These are phyloP conservation scores for Aphelenchoides avenae DNA, from an alignment of 1,140 invertebrate species.

Conservation along the genomic window DNA sequence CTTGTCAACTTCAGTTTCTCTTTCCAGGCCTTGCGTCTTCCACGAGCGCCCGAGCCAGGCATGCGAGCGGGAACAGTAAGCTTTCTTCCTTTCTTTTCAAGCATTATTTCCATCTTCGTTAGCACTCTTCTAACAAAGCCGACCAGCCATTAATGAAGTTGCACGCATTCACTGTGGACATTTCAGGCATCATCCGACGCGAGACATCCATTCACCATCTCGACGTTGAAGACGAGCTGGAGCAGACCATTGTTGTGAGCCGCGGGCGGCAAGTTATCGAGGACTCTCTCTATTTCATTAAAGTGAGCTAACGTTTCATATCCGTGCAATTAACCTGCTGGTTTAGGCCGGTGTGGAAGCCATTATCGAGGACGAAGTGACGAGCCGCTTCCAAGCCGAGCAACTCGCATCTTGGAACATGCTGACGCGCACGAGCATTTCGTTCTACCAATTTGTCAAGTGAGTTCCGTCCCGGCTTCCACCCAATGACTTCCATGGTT, in stretches of 20 bases:
- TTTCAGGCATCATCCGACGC: conserved; percentile 29
- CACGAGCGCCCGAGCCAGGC: conserved; percentile 19
- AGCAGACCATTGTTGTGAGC: conserved; percentile 18
- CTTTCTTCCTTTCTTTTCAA: too few species aligned
- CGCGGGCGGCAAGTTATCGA: conserved; percentile 32
- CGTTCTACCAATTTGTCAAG: conserved; percentile 48
- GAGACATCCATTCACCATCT: conserved; percentile 26
- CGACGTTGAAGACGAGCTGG: conserved; percentile 29
- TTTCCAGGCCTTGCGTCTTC: conserved; percentile 25
- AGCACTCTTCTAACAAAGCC: too few species aligned
- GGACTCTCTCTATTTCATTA: conserved; percentile 32
- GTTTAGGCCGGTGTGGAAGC: conserved; percentile 53
- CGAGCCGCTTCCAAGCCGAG: conserved; percentile 56
- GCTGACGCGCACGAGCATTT: conserved; percentile 51
- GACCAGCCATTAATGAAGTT: not conserved
- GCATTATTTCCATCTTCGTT: too few species aligned
- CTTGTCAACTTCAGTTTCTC: conserved; percentile 5
- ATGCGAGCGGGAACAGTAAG: conserved; percentile 30
- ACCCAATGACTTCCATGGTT: too few species aligned
- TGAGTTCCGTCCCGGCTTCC: too few species aligned
- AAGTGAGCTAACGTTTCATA: too few species aligned
- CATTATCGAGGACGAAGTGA: conserved; percentile 59
- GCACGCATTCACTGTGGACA: not conserved
- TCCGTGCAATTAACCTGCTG: too few species aligned
- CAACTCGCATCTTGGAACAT: conserved; percentile 57